Conservation (phyloP, 2,797 vertebrate genomes). For the Karalla daura region DNA sequence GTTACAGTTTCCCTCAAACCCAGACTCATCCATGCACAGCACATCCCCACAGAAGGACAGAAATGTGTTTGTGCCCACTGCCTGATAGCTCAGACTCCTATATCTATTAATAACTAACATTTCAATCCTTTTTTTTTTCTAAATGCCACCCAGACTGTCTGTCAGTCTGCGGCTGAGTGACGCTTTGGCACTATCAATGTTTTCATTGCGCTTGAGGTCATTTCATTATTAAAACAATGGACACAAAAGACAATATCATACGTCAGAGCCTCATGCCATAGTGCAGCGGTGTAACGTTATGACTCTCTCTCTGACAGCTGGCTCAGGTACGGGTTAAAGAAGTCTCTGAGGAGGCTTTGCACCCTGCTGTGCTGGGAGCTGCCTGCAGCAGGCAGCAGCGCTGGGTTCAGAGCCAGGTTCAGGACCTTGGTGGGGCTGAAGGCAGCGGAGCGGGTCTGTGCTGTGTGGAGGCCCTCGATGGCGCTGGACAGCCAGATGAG, state of each 20-base stretch:
- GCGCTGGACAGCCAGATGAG: constrained; percentile 86
- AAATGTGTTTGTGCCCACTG: neutral
- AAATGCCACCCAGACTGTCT: neutral
- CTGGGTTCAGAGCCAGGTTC: constrained; percentile 13
- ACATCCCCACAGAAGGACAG: neutral
- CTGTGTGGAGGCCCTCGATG: constrained; percentile 84
- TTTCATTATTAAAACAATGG: constrained; percentile 28
- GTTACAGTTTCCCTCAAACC: too few relatives aligned
- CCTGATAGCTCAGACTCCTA: neutral
- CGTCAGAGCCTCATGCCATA: neutral
- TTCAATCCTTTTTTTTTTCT: neutral
- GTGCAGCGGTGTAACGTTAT: constrained; percentile 22
- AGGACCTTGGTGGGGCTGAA: constrained; percentile 41
- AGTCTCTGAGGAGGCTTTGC: constrained; percentile 74
- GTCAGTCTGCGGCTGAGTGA: neutral
- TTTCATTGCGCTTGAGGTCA: neutral
- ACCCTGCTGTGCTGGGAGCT: constrained; percentile 34
- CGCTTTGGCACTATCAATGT: constrained; percentile 17
- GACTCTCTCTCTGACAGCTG: constrained; percentile 57
- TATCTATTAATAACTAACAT: neutral
- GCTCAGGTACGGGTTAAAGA: constrained; percentile 68
- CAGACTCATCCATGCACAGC: neutral
- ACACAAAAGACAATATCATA: neutral
- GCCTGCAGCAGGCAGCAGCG: constrained; percentile 37
- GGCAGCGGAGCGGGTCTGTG: constrained; percentile 71